These are phyloP conservation scores for Ciona savignyi DNA, from an alignment of 23 tunicate species.

Conservation along the genomic window DNA sequence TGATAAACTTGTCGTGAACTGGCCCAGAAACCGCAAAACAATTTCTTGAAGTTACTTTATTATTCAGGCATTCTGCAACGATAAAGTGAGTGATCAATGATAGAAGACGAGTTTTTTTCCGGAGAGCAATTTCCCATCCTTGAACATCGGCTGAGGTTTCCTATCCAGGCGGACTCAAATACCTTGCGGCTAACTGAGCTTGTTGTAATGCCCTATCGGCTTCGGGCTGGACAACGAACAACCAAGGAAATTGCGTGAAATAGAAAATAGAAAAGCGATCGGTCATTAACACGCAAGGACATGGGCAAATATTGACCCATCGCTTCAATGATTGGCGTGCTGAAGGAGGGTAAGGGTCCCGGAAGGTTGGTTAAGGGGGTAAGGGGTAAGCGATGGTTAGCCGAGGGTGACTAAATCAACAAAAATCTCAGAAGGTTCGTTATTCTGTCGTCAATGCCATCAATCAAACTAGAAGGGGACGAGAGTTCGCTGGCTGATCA, in stretches of 20 bases:
- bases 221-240: not conserved
- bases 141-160: not conserved
- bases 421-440: not conserved
- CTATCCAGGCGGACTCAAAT: not conserved
- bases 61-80: no score
- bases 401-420: not conserved
- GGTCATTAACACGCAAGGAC: slow-evolving; percentile 1
- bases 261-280: not conserved
- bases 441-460: not conserved
- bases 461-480: not conserved
- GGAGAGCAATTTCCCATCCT: no score
- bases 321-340: not conserved
- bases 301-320: not conserved
- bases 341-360: not conserved
- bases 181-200: not conserved
- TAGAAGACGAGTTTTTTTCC: no score
- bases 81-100: no score
- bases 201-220: not conserved
- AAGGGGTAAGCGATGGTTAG: not conserved
- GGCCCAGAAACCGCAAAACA: no score
- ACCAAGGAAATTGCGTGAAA: not conserved
- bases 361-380: not conserved
- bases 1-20: no score
- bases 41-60: no score
- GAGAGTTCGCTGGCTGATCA: no score